Evolutionary conservation across 2,797 vertebrate species (phyloP), one percentile per base, ranked within the genome.

Genomic region (Arnoldichthys spilopterus): DNA sequence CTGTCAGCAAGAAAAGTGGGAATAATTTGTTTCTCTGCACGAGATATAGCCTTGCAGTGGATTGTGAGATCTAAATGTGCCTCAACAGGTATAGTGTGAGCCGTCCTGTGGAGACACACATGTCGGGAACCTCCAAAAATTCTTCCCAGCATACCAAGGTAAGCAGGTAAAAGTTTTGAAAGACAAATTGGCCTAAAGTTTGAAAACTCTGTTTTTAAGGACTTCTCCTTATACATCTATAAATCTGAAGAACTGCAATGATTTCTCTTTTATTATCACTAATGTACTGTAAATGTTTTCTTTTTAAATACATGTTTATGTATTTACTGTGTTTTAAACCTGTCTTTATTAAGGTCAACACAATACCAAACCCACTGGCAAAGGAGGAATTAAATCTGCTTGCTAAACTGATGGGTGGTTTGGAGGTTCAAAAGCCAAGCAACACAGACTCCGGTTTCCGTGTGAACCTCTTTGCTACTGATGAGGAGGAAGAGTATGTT

Each of bases 311-410:
- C 5, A 1, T 34, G 12, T 61, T 71, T 47, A 45, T 30, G 12
- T 4, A 40, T 73, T 22, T 4, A 45, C 43, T 40, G n/a, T 34
- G 34, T 3, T 51, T 53, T 56, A 1, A 49, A 51, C 7, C 0
- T 12, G 8, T 67, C 0, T 37, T 66, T 62, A 32, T 47, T 75
- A 91, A 99, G 98, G 96, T 97, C 85, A 97, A 90, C 70, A 69
- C 92, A 40, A 88, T 88, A 80, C 96, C 98, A 30, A 99, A 97
- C 87, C 97, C 96, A 40, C 90, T 99, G 64, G 98, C 97, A 72
- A 99, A 99, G 91, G 97, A 99, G 90, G 98, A 99, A 76, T 91
- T 99, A 82, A 97, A 99, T 86, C 90, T 99, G 59, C 87, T 99
- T 88, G 96, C 98, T 80, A 93, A 92, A 85, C 92, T 99, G 72